Conservation (phyloP, 2,888 invertebrate species). For the Mantis religiosa region DNA sequence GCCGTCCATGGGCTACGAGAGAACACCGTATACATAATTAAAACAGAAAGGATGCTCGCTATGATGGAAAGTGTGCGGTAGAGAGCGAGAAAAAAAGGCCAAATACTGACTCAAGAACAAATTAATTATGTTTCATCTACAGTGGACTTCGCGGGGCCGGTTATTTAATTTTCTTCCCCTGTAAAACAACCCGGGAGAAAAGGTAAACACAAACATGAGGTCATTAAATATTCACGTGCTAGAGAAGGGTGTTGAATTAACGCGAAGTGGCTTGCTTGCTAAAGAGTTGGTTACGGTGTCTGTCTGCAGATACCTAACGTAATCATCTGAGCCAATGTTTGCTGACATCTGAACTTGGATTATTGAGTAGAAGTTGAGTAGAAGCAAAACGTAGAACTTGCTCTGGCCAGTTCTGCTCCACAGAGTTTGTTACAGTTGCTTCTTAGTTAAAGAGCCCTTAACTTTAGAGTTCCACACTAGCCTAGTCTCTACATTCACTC, state of each 20-base stretch:
- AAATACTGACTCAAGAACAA: not conserved
- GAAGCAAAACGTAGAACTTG: not conserved
- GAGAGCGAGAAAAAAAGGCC: not conserved
- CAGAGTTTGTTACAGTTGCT: not conserved
- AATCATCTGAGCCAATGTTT: not conserved
- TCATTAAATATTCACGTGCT: not conserved
- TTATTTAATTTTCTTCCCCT: not conserved
- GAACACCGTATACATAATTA: not conserved
- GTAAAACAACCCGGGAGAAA: not conserved
- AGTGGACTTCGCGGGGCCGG: not conserved
- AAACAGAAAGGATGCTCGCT: not conserved
- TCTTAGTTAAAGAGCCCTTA: not conserved
- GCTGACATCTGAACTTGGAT: not conserved
- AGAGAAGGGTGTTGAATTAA: not conserved
- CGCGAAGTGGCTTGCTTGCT: not conserved
- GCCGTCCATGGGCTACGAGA: not conserved
- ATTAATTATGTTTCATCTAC: not conserved
- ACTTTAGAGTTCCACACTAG: too few species aligned
- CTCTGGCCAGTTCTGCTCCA: not conserved
- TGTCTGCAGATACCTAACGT: not conserved
- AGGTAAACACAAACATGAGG: not conserved
- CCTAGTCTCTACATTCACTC: not conserved
- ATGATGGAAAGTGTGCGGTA: not conserved
- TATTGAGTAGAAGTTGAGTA: not conserved
- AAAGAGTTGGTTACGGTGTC: not conserved